phyloP scores from a whole-genome alignment of 2,797 vertebrate species.

The Xiphorhynchus erythropygius region DNA sequence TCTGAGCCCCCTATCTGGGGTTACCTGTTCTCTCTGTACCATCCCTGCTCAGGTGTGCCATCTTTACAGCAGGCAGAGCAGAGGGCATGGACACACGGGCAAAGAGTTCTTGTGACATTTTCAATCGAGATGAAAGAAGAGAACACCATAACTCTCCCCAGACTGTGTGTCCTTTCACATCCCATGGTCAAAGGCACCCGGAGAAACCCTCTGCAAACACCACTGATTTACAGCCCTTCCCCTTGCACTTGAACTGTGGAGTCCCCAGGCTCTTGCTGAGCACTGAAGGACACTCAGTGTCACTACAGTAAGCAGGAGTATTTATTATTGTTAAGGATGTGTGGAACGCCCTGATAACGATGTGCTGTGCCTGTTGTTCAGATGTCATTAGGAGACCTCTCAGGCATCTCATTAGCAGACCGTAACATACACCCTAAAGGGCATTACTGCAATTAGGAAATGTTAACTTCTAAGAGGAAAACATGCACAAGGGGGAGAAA shows the following conservation, averaged over 20 bases:
- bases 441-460: conserved; percentile 23
- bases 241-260: background rate
- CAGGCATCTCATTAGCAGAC: conserved; percentile 22
- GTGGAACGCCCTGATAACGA: background rate
- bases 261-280: background rate
- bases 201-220: background rate
- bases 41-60: background rate
- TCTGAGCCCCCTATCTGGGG: background rate
- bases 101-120: background rate
- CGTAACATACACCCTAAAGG: background rate
- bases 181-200: background rate
- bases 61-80: background rate
- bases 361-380: background rate
- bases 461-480: conserved; percentile 13
- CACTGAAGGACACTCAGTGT: background rate
- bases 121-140: background rate
- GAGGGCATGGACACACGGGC: rapidly evolving
- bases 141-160: background rate
- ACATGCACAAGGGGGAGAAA: background rate
- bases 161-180: background rate
- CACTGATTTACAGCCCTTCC: background rate
- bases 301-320: background rate
- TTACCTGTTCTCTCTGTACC: background rate
- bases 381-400: conserved; percentile 37
- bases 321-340: conserved; percentile 11